Percentiles rank a stretch among this genome's conserved stretches.
phyloP scores from a whole-genome alignment of 1,140 invertebrate genomes.

The Drosophila pachea region DNA sequence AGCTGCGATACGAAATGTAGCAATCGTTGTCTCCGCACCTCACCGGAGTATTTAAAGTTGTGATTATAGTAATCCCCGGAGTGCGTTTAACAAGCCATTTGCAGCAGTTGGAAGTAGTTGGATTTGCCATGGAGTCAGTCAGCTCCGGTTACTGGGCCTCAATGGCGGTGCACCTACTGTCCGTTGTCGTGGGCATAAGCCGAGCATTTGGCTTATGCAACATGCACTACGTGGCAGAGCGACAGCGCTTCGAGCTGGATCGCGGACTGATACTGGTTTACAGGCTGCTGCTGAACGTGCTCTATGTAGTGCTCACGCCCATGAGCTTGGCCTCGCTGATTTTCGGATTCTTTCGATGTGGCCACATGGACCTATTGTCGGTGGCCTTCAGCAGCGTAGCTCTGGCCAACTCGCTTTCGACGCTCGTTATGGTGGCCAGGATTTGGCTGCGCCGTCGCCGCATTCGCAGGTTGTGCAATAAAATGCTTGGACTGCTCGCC shows the following conservation, averaged over 20 bases:
- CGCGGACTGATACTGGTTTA: conserved; percentile 33
- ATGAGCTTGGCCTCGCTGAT: conserved; percentile 20
- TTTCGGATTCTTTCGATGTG: conserved; percentile 30
- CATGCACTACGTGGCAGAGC: conserved; percentile 27
- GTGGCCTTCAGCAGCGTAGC: conserved; percentile 38
- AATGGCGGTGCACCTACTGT: conserved; percentile 6
- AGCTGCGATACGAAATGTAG: too few relatives aligned
- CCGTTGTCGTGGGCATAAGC: conserved; percentile 12
- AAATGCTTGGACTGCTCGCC: conserved; percentile 11
- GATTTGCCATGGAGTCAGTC: not conserved
- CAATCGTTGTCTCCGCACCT: too few relatives aligned
- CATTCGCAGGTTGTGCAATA: conserved; percentile 32
- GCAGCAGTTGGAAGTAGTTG: not conserved
- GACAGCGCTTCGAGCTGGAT: conserved; percentile 1
- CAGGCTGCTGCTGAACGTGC: conserved; percentile 39
- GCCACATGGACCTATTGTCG: conserved; percentile 35
- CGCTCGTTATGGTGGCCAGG: conserved; percentile 21
- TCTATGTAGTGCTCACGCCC: conserved; percentile 45
- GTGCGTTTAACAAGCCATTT: conserved; percentile 2
- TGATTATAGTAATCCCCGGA: conserved; percentile 1
- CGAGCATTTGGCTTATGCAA: conserved; percentile 45
- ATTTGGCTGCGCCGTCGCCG: conserved; percentile 33
- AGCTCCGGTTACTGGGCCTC: not conserved
- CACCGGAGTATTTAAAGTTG: not conserved
- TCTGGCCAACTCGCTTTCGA: conserved; percentile 16